Evolutionary conservation across 2,113 vertebrate species (phyloP).

Genomic region (Nicator chloris): DNA sequence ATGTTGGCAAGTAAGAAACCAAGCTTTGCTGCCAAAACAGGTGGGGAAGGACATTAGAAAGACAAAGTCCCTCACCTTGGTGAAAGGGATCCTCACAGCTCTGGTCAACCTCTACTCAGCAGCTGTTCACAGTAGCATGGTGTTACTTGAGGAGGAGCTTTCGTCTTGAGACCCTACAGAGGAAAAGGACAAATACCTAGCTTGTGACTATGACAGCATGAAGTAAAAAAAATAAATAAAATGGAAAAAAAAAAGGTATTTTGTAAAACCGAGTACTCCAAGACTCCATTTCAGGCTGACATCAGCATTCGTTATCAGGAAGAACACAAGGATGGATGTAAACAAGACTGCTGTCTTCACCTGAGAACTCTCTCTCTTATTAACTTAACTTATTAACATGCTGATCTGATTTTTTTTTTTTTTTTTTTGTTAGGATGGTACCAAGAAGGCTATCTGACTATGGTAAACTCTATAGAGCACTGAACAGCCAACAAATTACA

Average conservation of each 20-base stretch:
- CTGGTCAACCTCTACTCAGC: background rate
- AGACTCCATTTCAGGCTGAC: background rate
- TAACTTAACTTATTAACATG: background rate
- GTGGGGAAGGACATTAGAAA: background rate
- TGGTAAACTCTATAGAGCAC: background rate
- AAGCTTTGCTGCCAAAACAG: background rate
- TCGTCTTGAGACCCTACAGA: background rate
- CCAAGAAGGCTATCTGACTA: background rate
- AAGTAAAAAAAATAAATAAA: background rate
- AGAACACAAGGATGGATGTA: background rate
- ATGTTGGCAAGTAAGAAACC: background rate
- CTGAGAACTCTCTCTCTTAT: background rate
- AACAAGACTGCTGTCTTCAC: background rate
- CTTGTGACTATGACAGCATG: background rate
- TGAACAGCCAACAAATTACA: background rate
- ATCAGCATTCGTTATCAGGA: background rate
- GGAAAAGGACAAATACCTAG: background rate
- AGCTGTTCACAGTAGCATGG: background rate
- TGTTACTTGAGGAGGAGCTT: background rate
- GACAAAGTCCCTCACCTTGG: background rate
- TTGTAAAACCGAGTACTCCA: background rate
- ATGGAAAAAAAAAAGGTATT: background rate
- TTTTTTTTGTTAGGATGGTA: background rate
- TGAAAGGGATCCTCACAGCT: background rate
- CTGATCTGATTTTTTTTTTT: background rate